These are phyloP conservation scores for Lacerta bilineata DNA, from an alignment of 2,797 vertebrate species.

Conservation along the genomic window DNA sequence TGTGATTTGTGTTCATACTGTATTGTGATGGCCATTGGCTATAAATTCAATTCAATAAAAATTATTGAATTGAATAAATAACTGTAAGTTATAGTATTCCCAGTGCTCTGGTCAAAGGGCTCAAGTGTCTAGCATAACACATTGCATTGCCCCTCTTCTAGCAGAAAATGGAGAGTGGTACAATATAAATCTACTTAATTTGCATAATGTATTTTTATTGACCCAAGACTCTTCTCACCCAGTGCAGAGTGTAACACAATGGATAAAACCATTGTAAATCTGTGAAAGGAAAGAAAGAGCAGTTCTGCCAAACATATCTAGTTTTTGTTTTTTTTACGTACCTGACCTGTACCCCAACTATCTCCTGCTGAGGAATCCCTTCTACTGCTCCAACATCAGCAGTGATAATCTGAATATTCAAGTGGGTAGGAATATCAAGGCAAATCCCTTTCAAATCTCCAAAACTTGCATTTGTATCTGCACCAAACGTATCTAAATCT, in stretches of 20 bases:
- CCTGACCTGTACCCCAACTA: slow-evolving; percentile 87
- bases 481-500: slow-evolving; percentile 59
- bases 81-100: background rate
- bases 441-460: slow-evolving; percentile 77
- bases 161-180: too few species aligned
- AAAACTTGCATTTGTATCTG: slow-evolving; percentile 9
- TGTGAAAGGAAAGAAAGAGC: background rate
- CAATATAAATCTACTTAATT: background rate
- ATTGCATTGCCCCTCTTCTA: background rate
- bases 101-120: background rate
- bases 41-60: too few species aligned
- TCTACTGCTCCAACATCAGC: slow-evolving; percentile 78
- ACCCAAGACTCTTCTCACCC: too few species aligned
- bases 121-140: background rate
- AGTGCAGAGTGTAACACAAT: background rate
- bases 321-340: slow-evolving; percentile 63
- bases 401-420: slow-evolving; percentile 84
- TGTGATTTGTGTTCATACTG: too few species aligned
- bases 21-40: too few species aligned
- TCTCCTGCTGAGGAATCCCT: slow-evolving; percentile 82
- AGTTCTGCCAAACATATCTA: background rate
- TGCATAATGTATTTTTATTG: too few species aligned
- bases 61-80: too few species aligned
- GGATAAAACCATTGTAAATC: background rate
- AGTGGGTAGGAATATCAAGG: slow-evolving; percentile 83